Percentiles rank a stretch among this genome's conserved stretches.
phyloP scores from a whole-genome alignment of 2,113 vertebrate species.

The Festucalex cinctus region DNA sequence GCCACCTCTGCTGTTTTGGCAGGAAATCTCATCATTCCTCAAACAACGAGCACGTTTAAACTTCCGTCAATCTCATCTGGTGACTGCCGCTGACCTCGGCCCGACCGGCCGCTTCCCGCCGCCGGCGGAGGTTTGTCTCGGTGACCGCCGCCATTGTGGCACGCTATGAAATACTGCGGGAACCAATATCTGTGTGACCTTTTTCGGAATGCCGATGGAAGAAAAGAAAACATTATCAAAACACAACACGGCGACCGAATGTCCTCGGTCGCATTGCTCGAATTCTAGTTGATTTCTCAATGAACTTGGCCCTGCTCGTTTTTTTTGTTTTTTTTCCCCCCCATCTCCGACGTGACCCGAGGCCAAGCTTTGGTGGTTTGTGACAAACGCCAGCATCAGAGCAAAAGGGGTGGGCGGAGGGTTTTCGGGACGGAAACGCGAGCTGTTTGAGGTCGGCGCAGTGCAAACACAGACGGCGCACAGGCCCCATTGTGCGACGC shows the following conservation, averaged over 20 bases:
- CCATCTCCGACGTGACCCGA: constrained; percentile 20
- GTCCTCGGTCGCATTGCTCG: constrained; percentile 45
- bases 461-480: constrained; percentile 69
- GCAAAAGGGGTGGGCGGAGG: constrained; percentile 27
- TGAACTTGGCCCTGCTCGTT: constrained; percentile 49
- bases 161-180: constrained; percentile 20
- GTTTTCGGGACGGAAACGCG: constrained; percentile 44
- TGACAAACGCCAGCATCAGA: constrained; percentile 52
- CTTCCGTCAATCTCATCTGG: not conserved
- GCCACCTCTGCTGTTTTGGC: not conserved
- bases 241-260: constrained; percentile 8
- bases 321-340: constrained; percentile 25
- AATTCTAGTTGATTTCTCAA: constrained; percentile 60
- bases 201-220: constrained; percentile 23
- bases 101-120: not conserved
- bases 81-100: not conserved
- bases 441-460: constrained; percentile 67
- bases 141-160: constrained; percentile 40
- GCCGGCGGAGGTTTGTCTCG: constrained; percentile 33
- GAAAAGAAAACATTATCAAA: constrained; percentile 38
- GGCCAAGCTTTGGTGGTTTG: constrained; percentile 45
- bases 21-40: not conserved
- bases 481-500: constrained; percentile 59
- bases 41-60: not conserved
- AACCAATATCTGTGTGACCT: constrained; percentile 45